Evolutionary conservation across 2,797 vertebrate species (phyloP).

Genomic region (Hypotaenidia okinawae): DNA sequence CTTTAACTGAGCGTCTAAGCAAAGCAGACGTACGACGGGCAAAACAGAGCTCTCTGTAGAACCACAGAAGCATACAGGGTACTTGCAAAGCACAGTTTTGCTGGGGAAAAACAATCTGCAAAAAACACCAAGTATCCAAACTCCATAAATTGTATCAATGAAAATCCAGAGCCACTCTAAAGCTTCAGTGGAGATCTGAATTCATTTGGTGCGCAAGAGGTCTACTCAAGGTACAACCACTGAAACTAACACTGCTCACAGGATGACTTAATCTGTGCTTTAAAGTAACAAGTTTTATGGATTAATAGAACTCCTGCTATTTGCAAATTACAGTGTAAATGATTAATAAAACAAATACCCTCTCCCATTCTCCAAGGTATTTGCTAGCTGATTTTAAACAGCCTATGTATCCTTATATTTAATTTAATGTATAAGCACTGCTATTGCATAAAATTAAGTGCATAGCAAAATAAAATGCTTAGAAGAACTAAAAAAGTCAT

Average conservation of each 20-base stretch:
- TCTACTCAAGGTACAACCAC: not conserved
- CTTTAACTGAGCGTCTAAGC: not conserved
- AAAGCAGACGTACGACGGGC: not conserved
- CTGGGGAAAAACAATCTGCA: not conserved
- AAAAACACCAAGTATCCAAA: not conserved
- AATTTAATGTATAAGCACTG: not conserved
- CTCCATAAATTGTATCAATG: not conserved
- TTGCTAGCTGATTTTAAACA: not conserved
- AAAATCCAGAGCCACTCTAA: not conserved
- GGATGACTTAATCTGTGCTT: not conserved
- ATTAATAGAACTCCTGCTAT: not conserved
- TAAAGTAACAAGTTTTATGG: not conserved
- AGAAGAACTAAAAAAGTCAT: not conserved
- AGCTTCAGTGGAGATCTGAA: not conserved
- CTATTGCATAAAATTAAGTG: not conserved
- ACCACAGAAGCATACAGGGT: not conserved
- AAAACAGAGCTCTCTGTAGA: not conserved
- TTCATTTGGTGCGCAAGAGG: rapidly evolving
- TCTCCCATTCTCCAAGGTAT: not conserved
- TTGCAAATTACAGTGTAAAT: constrained; percentile 9
- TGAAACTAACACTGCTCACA: not conserved
- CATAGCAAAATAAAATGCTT: not conserved
- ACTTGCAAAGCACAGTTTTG: not conserved
- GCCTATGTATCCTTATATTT: not conserved
- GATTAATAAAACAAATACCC: not conserved